Percentiles rank a stretch among this genome's conserved stretches.
Evolutionary conservation across 2,888 invertebrate genomes (phyloP).

Genomic region (Heliconius charithonia): DNA sequence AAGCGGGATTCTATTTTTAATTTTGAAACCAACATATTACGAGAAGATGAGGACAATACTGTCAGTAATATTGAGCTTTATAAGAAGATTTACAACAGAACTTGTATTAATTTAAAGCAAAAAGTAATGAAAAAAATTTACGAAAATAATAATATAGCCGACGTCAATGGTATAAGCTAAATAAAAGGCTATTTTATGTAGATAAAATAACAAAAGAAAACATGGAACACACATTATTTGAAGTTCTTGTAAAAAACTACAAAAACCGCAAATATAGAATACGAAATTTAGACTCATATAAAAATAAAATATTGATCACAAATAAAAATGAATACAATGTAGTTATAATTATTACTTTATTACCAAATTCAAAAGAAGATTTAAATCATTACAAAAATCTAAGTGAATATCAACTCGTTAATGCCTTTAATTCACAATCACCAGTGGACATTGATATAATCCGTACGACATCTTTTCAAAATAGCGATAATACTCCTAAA

Average conservation of each 20-base stretch:
- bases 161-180: constrained; percentile 38
- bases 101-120: constrained; percentile 62
- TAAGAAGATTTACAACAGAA: constrained; percentile 66
- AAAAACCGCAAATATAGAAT: constrained; percentile 63
- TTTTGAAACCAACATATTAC: constrained; percentile 51
- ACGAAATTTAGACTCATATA: constrained; percentile 59
- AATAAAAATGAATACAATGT: constrained; percentile 51
- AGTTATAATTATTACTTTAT: constrained; percentile 68
- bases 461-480: constrained; percentile 53
- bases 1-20: constrained; percentile 53
- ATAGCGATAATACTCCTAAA: constrained; percentile 46
- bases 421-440: constrained; percentile 53
- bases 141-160: constrained; percentile 40
- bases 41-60: constrained; percentile 46
- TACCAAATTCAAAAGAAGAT: constrained; percentile 44
- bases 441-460: constrained; percentile 68
- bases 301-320: constrained; percentile 42
- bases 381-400: constrained; percentile 40
- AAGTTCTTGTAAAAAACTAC: constrained; percentile 61
- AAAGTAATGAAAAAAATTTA: constrained; percentile 55
- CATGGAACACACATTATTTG: constrained; percentile 51
- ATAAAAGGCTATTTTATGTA: constrained; percentile 27
- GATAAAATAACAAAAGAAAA: constrained; percentile 39
- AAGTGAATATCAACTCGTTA: constrained; percentile 54
- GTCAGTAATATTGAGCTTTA: constrained; percentile 56